phyloP scores from a whole-genome alignment of 2,113 vertebrate species.

The Upupa epops region DNA sequence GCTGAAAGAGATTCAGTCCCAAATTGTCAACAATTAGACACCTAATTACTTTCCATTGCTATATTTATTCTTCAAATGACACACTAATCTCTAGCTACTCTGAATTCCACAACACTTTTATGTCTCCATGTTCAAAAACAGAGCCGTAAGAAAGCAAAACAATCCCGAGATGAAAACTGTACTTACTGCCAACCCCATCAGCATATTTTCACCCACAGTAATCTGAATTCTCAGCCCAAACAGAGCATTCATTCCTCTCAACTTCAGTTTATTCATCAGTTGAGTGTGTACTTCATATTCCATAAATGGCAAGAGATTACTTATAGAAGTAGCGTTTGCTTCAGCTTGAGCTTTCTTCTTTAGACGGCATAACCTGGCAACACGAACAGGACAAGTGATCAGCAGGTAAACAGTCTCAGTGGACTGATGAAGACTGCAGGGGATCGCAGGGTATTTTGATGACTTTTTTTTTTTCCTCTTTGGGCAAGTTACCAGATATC shows the following conservation, averaged over 20 bases:
- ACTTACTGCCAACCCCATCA: constrained; percentile 94
- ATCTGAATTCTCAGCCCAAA: constrained; percentile 96
- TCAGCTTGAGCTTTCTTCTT: constrained; percentile 98
- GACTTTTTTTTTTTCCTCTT: background rate
- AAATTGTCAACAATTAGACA: background rate
- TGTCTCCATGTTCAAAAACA: background rate
- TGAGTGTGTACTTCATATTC: constrained; percentile 98
- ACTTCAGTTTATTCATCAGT: constrained; percentile 97
- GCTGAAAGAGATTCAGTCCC: background rate
- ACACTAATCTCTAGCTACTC: background rate
- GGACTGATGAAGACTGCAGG: rapidly evolving
- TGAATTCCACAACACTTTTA: background rate
- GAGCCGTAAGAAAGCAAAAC: background rate
- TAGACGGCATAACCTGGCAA: constrained; percentile 87
- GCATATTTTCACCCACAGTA: constrained; percentile 95
- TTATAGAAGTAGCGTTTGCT: constrained; percentile 92
- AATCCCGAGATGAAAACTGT: background rate
- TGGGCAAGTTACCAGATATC: background rate
- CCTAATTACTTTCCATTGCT: background rate
- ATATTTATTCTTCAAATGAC: background rate
- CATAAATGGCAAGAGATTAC: constrained; percentile 96
- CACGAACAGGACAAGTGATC: background rate
- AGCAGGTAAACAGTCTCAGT: background rate
- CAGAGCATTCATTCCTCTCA: constrained; percentile 94
- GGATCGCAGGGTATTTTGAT: background rate